Conservation (phyloP, 2,888 invertebrate species). For the Troides aeacus region DNA sequence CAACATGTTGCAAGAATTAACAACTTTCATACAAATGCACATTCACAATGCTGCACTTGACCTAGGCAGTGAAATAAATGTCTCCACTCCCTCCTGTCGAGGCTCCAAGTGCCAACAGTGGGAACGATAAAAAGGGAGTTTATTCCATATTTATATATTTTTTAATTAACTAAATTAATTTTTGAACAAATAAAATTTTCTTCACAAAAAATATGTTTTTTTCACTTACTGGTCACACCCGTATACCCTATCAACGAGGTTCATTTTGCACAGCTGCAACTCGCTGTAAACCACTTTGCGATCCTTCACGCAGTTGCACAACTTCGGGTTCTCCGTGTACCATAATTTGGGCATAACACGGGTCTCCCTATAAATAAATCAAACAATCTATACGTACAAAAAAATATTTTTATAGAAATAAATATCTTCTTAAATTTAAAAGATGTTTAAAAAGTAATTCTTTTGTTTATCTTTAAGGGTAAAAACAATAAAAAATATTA, state of each 20-base stretch:
- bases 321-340: constrained; percentile 64
- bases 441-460: too few species aligned
- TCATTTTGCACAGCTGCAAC: constrained; percentile 65
- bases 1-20: too few species aligned
- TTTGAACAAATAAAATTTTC: too few species aligned
- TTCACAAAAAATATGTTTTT: background rate
- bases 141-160: too few species aligned
- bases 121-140: too few species aligned
- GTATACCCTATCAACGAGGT: constrained; percentile 62
- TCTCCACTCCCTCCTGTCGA: background rate
- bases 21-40: too few species aligned
- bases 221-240: constrained; percentile 65
- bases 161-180: too few species aligned
- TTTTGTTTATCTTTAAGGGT: too few species aligned
- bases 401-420: background rate
- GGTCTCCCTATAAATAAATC: constrained; percentile 59
- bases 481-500: too few species aligned
- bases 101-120: too few species aligned
- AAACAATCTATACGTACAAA: background rate
- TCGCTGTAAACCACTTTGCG: constrained; percentile 64
- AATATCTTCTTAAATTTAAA: too few species aligned
- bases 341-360: constrained; percentile 56
- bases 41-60: too few species aligned
- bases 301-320: constrained; percentile 68
- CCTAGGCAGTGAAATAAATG: background rate